Conservation (phyloP, 1,140 invertebrate species). For the Leptopilina boulardi region DNA sequence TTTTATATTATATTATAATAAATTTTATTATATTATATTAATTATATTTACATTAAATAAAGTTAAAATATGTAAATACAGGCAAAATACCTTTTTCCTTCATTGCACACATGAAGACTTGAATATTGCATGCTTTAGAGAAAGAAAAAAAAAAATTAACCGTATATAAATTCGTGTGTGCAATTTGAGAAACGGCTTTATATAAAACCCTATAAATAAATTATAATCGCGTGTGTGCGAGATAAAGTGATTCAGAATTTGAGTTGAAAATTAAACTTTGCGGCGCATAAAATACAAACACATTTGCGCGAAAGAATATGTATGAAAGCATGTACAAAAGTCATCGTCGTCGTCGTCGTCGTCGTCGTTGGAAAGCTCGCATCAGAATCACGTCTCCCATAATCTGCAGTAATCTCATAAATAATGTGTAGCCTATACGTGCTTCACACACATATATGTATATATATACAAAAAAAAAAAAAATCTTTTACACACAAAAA, state of each 20-base stretch:
- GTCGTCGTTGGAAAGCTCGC: slow-evolving; percentile 35
- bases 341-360: no score
- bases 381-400: slow-evolving; percentile 64
- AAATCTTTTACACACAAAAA: slow-evolving; percentile 49
- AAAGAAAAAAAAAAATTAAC: no score
- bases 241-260: slow-evolving; percentile 10
- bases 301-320: slow-evolving; percentile 4
- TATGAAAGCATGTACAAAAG: slow-evolving; percentile 6
- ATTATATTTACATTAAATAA: no score
- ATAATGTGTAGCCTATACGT: slow-evolving; percentile 63
- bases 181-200: slow-evolving; percentile 31
- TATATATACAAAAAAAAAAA: slow-evolving; percentile 51
- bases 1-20: no score
- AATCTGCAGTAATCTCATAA: slow-evolving; percentile 71
- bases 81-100: no score
- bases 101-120: no score
- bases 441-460: slow-evolving; percentile 47
- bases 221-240: slow-evolving; percentile 26
- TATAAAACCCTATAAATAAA: slow-evolving; percentile 26
- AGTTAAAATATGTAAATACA: no score
- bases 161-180: not conserved
- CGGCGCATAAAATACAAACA: slow-evolving; percentile 1
- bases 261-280: slow-evolving; percentile 29
- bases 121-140: no score
- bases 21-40: no score